phyloP scores from a whole-genome alignment of 1,140 invertebrate genomes.

The Aphelenchoides fujianensis region DNA sequence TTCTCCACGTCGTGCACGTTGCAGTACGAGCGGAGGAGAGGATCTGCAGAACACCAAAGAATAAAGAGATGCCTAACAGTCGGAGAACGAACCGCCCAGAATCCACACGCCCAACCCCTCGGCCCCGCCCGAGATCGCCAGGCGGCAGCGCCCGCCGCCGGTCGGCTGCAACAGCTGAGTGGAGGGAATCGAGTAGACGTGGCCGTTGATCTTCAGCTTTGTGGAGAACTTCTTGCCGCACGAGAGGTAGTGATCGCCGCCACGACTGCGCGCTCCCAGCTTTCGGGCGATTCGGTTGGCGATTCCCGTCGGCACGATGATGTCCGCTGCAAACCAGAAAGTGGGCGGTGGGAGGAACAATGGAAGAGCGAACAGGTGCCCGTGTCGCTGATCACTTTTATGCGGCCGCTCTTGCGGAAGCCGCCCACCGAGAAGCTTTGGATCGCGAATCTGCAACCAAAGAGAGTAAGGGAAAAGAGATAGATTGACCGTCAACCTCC shows the following conservation, averaged over 20 bases:
- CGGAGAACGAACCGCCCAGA: neutral
- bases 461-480: neutral
- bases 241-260: neutral
- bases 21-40: neutral
- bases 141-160: conserved; percentile 11
- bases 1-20: neutral
- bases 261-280: neutral
- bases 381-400: neutral
- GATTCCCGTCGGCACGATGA: neutral
- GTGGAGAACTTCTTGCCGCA: neutral
- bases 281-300: neutral
- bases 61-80: neutral
- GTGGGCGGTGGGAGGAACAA: neutral
- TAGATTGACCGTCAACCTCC: neutral
- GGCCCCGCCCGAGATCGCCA: neutral
- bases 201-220: conserved; percentile 8
- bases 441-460: neutral
- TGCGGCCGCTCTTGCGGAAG: neutral
- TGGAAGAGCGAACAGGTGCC: neutral
- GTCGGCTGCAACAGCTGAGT: neutral
- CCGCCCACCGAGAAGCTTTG: neutral
- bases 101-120: conserved; percentile 4
- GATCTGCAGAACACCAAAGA: neutral
- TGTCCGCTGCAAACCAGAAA: neutral
- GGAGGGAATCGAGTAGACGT: neutral